Evolutionary conservation across 2,797 vertebrate genomes (phyloP).

Genomic region (Crenichthys baileyi): DNA sequence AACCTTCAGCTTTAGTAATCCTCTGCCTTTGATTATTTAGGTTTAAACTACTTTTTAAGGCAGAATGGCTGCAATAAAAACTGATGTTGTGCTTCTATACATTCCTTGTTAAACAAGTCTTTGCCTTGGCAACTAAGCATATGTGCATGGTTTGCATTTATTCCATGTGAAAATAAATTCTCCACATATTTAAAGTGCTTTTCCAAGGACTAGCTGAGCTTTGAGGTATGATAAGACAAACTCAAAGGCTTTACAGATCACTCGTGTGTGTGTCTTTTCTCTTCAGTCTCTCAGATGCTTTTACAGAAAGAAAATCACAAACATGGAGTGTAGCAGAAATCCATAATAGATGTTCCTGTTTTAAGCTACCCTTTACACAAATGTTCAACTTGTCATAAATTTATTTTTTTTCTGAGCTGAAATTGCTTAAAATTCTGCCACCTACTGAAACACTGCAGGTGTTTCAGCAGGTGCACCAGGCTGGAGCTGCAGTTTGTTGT

Average conservation of each 20-base stretch:
- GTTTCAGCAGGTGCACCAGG: conserved; percentile 3
- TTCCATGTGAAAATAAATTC: conserved; percentile 16
- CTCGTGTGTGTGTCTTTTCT: not conserved
- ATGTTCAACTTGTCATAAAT: not conserved
- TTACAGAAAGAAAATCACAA: not conserved
- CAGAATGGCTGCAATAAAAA: not conserved
- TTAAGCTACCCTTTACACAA: not conserved
- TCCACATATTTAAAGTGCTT: not conserved
- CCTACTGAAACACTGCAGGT: conserved; percentile 5
- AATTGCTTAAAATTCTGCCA: not conserved
- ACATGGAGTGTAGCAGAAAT: not conserved
- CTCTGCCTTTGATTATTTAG: not conserved
- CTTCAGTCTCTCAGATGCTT: not conserved
- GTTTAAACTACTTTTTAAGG: not conserved
- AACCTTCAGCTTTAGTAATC: not conserved
- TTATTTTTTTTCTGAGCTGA: not conserved
- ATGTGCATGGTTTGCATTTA: not conserved
- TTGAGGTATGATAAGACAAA: conserved; percentile 5
- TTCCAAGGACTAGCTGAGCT: conserved; percentile 11
- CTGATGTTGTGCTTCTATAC: not conserved
- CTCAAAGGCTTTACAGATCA: conserved; percentile 8
- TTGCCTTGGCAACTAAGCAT: not conserved
- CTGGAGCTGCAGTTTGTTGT: not conserved
- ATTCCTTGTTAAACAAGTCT: not conserved
- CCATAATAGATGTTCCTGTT: conserved; percentile 1